Evolutionary conservation across 2,797 vertebrate genomes (phyloP).

Genomic region (Alosa sapidissima): DNA sequence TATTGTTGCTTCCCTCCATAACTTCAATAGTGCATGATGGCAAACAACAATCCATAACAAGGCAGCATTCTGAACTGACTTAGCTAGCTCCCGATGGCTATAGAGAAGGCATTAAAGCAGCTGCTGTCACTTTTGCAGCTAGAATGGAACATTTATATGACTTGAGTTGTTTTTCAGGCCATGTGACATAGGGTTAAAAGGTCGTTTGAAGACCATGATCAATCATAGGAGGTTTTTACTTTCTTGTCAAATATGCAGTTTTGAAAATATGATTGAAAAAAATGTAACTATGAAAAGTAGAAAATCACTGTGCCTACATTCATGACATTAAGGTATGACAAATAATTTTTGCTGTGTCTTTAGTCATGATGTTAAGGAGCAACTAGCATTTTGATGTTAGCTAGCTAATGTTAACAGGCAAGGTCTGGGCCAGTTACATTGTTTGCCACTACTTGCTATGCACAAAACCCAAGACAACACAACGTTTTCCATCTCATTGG

Average conservation of each 20-base stretch:
- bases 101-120: background rate
- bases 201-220: background rate
- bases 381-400: no score
- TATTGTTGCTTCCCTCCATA: background rate
- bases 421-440: no score
- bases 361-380: no score
- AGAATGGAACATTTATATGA: background rate
- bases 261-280: no score
- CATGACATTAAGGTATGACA: background rate
- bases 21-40: background rate
- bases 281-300: no score
- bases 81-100: background rate
- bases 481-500: no score
- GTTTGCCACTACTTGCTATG: no score
- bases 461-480: no score
- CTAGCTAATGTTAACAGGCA: no score
- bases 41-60: conserved; percentile 1
- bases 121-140: background rate
- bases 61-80: background rate
- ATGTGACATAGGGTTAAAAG: background rate
- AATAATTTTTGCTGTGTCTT: no score
- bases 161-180: background rate
- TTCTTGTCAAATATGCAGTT: background rate
- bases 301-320: background rate
- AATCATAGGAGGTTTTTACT: background rate